Evolutionary conservation across 2,797 vertebrate species (phyloP).

Genomic region (Leptatherina wallacei): DNA sequence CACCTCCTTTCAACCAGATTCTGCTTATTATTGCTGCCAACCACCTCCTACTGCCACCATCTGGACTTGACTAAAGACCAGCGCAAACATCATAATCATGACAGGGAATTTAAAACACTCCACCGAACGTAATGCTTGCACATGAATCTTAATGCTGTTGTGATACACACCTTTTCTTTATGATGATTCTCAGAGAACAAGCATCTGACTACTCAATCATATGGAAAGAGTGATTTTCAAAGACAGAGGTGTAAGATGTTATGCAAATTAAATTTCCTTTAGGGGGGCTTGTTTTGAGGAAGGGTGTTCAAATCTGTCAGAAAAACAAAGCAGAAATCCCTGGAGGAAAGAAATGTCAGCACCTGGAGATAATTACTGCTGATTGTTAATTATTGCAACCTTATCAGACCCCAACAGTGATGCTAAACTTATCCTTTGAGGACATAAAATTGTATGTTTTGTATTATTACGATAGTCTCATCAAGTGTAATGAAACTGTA

Average conservation of each 20-base stretch:
- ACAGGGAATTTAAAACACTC: not conserved
- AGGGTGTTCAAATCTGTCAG: slow-evolving; percentile 11
- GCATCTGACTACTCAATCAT: not conserved
- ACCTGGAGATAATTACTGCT: slow-evolving; percentile 59
- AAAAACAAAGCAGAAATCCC: slow-evolving; percentile 34
- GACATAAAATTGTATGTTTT: not conserved
- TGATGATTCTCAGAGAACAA: not conserved
- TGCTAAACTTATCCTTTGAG: slow-evolving; percentile 4
- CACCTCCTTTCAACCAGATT: slow-evolving; percentile 15
- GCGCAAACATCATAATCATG: slow-evolving; percentile 35
- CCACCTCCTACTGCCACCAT: slow-evolving; percentile 56
- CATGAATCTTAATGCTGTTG: slow-evolving; percentile 8
- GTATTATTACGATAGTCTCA: not conserved
- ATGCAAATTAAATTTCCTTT: slow-evolving; percentile 19
- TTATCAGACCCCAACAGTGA: slow-evolving; percentile 41
- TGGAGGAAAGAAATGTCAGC: slow-evolving; percentile 45
- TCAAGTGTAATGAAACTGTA: not conserved
- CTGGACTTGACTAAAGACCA: slow-evolving; percentile 48
- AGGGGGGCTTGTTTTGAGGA: not conserved
- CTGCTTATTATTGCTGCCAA: slow-evolving; percentile 36
- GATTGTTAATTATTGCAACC: slow-evolving; percentile 58
- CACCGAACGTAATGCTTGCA: not conserved
- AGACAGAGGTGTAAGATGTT: slow-evolving; percentile 3
- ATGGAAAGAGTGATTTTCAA: slow-evolving; percentile 22
- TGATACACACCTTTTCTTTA: not conserved